Percentiles rank a stretch among this genome's conserved stretches.
These are phyloP conservation scores for Rhipidura dahli DNA, from an alignment of 2,113 vertebrate genomes.

Conservation along the genomic window DNA sequence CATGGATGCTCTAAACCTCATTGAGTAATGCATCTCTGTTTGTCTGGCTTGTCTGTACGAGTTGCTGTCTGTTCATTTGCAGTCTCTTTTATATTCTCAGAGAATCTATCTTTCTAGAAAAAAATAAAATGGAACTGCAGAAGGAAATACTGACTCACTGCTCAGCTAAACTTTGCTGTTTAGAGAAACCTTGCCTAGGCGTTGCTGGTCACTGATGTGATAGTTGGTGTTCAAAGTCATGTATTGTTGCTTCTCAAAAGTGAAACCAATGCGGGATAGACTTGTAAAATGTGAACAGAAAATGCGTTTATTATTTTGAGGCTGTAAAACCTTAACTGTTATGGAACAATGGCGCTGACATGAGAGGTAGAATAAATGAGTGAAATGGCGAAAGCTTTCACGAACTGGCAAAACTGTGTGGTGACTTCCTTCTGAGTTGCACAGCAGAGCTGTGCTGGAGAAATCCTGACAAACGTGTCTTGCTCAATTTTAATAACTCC, in stretches of 20 bases:
- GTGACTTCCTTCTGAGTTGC: not conserved
- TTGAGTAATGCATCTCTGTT: not conserved
- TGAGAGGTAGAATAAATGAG: conserved; percentile 60
- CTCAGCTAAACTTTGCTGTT: conserved; percentile 1
- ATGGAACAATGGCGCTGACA: conserved; percentile 16
- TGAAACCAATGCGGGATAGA: conserved; percentile 14
- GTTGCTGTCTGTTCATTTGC: not conserved
- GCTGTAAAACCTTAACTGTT: conserved; percentile 55
- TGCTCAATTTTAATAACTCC: not conserved
- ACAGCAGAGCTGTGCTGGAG: not conserved
- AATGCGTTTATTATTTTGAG: conserved; percentile 20
- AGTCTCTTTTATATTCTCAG: conserved; percentile 10
- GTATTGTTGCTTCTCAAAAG: conserved; percentile 50
- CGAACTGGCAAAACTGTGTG: not conserved
- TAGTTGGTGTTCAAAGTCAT: conserved; percentile 41
- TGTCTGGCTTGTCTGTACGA: not conserved
- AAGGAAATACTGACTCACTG: not conserved
- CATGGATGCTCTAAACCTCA: not conserved
- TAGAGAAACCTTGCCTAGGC: not conserved
- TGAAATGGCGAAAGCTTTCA: conserved; percentile 45
- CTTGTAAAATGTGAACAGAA: conserved; percentile 50
- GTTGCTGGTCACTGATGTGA: conserved; percentile 36
- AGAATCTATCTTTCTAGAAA: conserved; percentile 44
- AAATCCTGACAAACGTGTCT: not conserved
- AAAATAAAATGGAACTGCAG: conserved; percentile 6